Evolutionary conservation across 2,888 invertebrate genomes (phyloP), one percentile per base, ranked within the genome.

Genomic region (Sinelater perroti): DNA sequence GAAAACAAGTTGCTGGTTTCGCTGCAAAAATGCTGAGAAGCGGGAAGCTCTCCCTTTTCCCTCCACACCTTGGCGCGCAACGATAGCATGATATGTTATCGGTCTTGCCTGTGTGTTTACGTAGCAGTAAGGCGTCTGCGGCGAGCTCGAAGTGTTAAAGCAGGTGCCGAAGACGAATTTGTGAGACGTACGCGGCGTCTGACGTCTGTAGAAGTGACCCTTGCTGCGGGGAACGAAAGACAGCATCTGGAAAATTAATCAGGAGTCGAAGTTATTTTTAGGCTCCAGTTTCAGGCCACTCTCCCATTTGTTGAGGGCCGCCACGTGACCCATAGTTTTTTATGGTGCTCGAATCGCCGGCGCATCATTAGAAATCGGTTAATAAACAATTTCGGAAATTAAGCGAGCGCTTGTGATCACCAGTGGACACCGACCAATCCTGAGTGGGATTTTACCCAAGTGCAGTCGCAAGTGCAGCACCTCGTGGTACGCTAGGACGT

Each of bases 221-320:
- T 44, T 44, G 17, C 30, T 44, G 30, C 11, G 16, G 10, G 18
- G 10, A 44, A 30, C 44, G 11, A 17, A 17, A 28, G 44, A 44
- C 44, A 44, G 28, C 44, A 44, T 44, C 28, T 44, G 30, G 44
- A 44, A 44, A 44, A 44, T 30, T 44, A 30, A 44, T 44, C 44
- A 44, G 44, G 17, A 44, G 30, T 11, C 44, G 30, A 44, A 44
- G 44, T 13, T 44, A 44, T 44, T 44, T 44, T 44, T 44, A 44
- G 30, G 28, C 44, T 44, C 30, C 44, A 44, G 28, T 44, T 44
- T 17, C 17, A 30, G 28, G 30, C 16, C 11, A 28, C 30, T 40
- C 30, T 30, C 30, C 17, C 44, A 44, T 44, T 44, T 44, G 44
- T 30, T 8, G 44, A 30, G 40, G 30, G 28, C 17, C 28, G 28